Percentiles rank a stretch among this genome's conserved stretches.
Evolutionary conservation across 2,797 vertebrate species (phyloP).

Genomic region (Arrhamphus sclerolepis): DNA sequence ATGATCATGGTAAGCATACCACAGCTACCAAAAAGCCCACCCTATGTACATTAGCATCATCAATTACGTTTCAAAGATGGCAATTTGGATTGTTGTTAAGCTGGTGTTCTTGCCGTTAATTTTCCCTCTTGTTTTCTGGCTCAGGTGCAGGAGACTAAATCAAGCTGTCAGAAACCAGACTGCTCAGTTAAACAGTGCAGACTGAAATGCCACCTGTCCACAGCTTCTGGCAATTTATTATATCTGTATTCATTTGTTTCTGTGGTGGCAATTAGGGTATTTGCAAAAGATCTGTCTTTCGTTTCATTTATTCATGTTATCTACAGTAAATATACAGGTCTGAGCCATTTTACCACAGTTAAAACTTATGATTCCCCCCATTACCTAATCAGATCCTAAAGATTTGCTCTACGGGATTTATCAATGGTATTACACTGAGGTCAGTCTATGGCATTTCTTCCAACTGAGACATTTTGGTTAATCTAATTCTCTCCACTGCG

Average conservation of each 20-base stretch:
- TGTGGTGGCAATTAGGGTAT: conserved; percentile 49
- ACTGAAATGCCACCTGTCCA: conserved; percentile 79
- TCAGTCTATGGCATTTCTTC: conserved; percentile 54
- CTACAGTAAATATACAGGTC: not conserved
- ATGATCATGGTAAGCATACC: conserved; percentile 26
- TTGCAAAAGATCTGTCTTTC: conserved; percentile 49
- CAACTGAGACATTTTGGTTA: conserved; percentile 67
- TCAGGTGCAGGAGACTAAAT: conserved; percentile 73
- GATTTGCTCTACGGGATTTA: conserved; percentile 61
- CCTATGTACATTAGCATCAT: conserved; percentile 50
- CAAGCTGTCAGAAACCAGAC: conserved; percentile 79
- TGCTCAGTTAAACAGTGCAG: conserved; percentile 73
- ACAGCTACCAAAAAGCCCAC: conserved; percentile 23
- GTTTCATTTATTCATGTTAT: conserved; percentile 20
- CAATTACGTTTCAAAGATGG: conserved; percentile 63
- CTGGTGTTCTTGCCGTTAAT: conserved; percentile 53
- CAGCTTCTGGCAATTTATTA: conserved; percentile 72
- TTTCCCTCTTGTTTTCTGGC: conserved; percentile 61
- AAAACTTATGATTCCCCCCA: conserved; percentile 33
- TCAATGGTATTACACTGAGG: conserved; percentile 56
- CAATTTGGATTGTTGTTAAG: conserved; percentile 63
- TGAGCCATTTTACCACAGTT: conserved; percentile 21
- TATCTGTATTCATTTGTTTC: conserved; percentile 69
- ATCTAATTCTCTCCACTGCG: conserved; percentile 66
- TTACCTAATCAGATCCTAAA: conserved; percentile 61